Conservation (phyloP, 2,113 vertebrate genomes). For the Platycercus adscitus region DNA sequence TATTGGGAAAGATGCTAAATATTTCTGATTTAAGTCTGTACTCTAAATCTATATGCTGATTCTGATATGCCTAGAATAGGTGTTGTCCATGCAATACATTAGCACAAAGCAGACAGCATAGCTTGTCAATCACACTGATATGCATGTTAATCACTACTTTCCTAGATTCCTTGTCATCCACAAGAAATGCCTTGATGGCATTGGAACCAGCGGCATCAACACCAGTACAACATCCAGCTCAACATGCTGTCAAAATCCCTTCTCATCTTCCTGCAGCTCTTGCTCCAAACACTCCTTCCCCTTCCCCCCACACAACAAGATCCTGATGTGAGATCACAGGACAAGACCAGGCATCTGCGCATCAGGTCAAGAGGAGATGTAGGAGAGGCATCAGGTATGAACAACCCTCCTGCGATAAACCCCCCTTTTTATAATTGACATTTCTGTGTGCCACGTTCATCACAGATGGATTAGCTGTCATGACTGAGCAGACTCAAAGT, state of each 20-base stretch:
- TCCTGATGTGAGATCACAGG: slow-evolving; percentile 54
- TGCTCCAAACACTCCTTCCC: slow-evolving; percentile 60
- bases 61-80: slow-evolving; percentile 40
- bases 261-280: slow-evolving; percentile 66
- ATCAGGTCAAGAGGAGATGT: slow-evolving; percentile 62
- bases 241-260: slow-evolving; percentile 65
- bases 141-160: slow-evolving; percentile 70
- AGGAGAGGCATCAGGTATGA: slow-evolving; percentile 66
- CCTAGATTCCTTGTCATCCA: slow-evolving; percentile 72
- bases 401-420: neutral
- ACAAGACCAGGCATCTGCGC: slow-evolving; percentile 51
- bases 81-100: slow-evolving; percentile 19
- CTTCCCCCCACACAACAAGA: slow-evolving; percentile 41
- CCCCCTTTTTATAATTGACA: neutral
- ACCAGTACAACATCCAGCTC: slow-evolving; percentile 60
- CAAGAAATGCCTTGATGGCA: slow-evolving; percentile 71
- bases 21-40: slow-evolving; percentile 11
- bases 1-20: neutral
- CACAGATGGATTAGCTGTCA: neutral
- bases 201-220: slow-evolving; percentile 64
- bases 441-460: neutral
- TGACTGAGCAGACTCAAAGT: neutral
- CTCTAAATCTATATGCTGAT: neutral
- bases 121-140: slow-evolving; percentile 68
- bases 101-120: slow-evolving; percentile 24